Evolutionary conservation across 2,888 invertebrate species (phyloP), one percentile per base, ranked within the genome.

Genomic region (Anthoptus insignis): DNA sequence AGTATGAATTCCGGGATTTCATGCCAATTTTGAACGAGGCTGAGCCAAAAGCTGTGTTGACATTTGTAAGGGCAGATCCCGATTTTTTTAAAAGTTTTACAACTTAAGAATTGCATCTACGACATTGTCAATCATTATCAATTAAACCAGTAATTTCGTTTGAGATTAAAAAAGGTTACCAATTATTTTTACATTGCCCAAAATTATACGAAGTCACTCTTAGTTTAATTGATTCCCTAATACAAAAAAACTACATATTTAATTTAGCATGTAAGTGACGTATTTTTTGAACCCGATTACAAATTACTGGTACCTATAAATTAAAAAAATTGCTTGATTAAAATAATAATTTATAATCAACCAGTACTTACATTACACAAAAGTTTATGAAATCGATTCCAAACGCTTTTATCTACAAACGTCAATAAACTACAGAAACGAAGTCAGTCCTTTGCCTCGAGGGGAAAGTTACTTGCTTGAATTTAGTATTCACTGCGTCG

Each of bases 401-500:
- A 14, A 83, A 78, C 81, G 83, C 84, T 87, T 75, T 73, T 78
- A 77, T 82, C 88, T 81, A 84, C 81, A 83, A 86, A 83, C 73
- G 75, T 80, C 87, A 83, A 89, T 91, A 91, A 90, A 91, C 89
- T 84, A 81, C 76, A 73, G 32, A 61, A 65, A 66, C 67, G 69
- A 71, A 76, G 75, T 77, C 75, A 73, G 72, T 77, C 67, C 64
- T 29, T 47, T 66, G 54, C 52, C 70, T 59, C 14, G 73, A 76
- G 83, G 68, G 75, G 78, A 78, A 76, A 74, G 73, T 74, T 19
- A 59, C 32, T 59, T 47, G 75, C 75, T 80, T 76, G 85, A 81
- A 86, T 91, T 93, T 89, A 66, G 93, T 92, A 93, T 93, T 93
- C 93, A 91, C 88, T 87, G 88, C 89, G 84, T 88, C 90, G 87